Base-by-base conservation (phyloP, 2,113 vertebrate species). In the Hyaena hyaena region DNA sequence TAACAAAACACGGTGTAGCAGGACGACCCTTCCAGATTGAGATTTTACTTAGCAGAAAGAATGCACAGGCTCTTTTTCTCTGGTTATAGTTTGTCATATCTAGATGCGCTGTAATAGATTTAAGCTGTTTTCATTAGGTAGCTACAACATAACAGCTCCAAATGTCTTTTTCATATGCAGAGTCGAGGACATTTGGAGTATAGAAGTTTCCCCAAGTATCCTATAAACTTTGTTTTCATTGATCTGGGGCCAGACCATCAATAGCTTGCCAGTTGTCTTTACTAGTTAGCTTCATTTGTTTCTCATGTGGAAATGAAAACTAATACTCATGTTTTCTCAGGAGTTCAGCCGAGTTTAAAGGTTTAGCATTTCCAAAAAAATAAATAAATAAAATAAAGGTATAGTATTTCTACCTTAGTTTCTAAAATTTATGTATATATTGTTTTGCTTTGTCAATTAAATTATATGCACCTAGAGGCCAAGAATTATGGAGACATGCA, bases 71-170 rank as follows among this genome's bases (percentile, higher is more conserved):
- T 33, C 19, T 84, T 55, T 28, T 33, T 61, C 63, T 8, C 3
- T 55, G 11, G 63, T 58, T 74, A 1, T 26, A 65, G n/a, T 85
- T 28, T 85, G 10, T 77, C n/a, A n/a, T 68, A 39, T 53, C 21
- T 71, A 39, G 10, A 55, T 23, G 10, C 35, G 4, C 17, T 66
- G 2, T 61, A 45, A 69, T 66, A 82, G 45, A 82, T 97, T 45
- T 63, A 66, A 92, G 55, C 48, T 63, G 45, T 50, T 97, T 92
- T 94, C 76, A 35, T 76, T 73, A 74, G 48, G 68, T 90, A 45
- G 35, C 79, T 94, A 85, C 31, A 80, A 1, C 48, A 53, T 58
- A 77, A 69, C 48, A 63, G n/a, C 21, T 89, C 68, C 7, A 23
- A 65, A 28, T 65, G 45, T 50, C 81, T 81, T 92, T 26, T 71